phyloP scores from a whole-genome alignment of 64 coral and sea anemone genomes.

The Montipora efflorescens region DNA sequence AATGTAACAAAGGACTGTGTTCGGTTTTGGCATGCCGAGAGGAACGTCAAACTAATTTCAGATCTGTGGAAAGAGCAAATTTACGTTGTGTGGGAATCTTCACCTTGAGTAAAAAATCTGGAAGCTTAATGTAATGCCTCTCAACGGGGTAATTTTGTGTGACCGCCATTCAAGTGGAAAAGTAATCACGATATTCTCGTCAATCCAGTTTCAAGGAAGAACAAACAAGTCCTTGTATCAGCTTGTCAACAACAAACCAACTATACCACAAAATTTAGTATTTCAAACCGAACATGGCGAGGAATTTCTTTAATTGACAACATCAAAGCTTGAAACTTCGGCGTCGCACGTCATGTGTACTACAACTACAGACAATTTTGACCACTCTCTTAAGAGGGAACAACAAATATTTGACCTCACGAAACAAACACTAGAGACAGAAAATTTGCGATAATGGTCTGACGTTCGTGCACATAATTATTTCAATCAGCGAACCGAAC shows the following conservation, averaged over 20 bases:
- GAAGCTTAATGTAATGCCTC: background rate
- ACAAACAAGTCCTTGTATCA: background rate
- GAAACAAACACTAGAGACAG: conserved; percentile 18
- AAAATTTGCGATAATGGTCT: conserved; percentile 4
- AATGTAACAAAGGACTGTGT: conserved; percentile 90
- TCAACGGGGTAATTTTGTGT: background rate
- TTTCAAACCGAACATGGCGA: background rate
- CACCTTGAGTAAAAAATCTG: no score
- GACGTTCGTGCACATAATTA: background rate
- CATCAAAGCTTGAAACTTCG: background rate
- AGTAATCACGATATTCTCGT: conserved; percentile 24
- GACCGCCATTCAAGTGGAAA: background rate
- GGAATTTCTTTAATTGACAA: background rate
- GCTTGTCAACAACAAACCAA: background rate
- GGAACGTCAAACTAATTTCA: background rate
- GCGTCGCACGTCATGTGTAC: background rate
- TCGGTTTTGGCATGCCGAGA: conserved; percentile 82
- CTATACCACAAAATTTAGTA: background rate
- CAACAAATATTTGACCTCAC: conserved; percentile 35
- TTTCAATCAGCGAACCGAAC: background rate
- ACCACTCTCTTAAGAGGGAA: conserved; percentile 2
- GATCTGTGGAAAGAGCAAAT: background rate
- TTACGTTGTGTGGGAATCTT: background rate
- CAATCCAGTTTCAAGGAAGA: conserved; percentile 8
- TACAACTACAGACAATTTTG: background rate